Evolutionary conservation across 2,888 invertebrate genomes (phyloP).

Genomic region (Hirtodrosophila trivittata): DNA sequence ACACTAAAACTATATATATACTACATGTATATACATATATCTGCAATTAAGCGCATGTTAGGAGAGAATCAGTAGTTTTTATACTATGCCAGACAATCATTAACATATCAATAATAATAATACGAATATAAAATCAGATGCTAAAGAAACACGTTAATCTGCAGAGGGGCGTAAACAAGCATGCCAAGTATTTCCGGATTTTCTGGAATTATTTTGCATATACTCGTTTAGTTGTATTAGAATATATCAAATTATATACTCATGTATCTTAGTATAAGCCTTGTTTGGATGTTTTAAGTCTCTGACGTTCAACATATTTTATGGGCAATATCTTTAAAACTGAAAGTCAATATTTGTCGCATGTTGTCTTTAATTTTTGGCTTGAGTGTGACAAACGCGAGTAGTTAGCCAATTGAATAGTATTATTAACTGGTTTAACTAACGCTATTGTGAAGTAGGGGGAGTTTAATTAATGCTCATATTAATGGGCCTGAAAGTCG

Average conservation of each 20-base stretch:
- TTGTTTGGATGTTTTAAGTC: slow-evolving; percentile 1
- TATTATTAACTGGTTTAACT: slow-evolving; percentile 19
- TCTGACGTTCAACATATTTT: slow-evolving; percentile 18
- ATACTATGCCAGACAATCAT: slow-evolving; percentile 19
- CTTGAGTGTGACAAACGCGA: slow-evolving; percentile 41
- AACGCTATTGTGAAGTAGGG: neutral
- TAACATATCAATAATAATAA: slow-evolving; percentile 43
- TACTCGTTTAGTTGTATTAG: too few relatives aligned
- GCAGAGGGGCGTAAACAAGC: slow-evolving; percentile 33
- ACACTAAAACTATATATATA: neutral
- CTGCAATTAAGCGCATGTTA: slow-evolving; percentile 17
- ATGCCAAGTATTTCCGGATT: slow-evolving; percentile 53
- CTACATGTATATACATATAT: slow-evolving; percentile 10
- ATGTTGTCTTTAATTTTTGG: slow-evolving; percentile 33
- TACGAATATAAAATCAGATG: slow-evolving; percentile 15
- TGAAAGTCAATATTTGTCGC: slow-evolving; percentile 18
- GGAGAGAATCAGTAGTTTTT: neutral
- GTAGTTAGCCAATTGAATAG: slow-evolving; percentile 34
- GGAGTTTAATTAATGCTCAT: slow-evolving; percentile 52
- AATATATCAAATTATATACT: too few relatives aligned
- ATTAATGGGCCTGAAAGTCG: slow-evolving; percentile 51
- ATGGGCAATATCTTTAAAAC: slow-evolving; percentile 16
- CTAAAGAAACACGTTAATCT: slow-evolving; percentile 41
- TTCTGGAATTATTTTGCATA: slow-evolving; percentile 41
- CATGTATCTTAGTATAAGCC: neutral